These are phyloP conservation scores for Apis florea DNA, from an alignment of 1,140 invertebrate genomes.

Conservation along the genomic window DNA sequence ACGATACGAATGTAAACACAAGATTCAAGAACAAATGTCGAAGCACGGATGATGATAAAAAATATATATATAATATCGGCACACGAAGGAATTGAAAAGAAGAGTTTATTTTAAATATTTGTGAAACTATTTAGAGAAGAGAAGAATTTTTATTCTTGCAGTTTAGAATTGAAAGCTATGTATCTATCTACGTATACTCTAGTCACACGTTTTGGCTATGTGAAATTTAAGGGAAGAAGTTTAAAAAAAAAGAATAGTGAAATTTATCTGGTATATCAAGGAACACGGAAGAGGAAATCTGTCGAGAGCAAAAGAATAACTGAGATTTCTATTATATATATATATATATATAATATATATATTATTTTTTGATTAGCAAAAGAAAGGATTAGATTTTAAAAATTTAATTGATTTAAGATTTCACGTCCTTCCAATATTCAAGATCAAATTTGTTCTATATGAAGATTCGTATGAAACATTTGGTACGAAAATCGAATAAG, in stretches of 20 bases:
- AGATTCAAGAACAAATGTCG: not conserved
- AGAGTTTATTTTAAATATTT: conserved; percentile 14
- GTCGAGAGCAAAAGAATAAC: not conserved
- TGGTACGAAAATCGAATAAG: not conserved
- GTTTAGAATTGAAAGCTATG: not conserved
- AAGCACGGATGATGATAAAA: not conserved
- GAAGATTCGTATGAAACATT: not conserved
- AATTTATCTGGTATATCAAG: conserved; percentile 35
- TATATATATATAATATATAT: too few relatives aligned
- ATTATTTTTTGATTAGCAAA: not conserved
- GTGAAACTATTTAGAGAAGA: not conserved
- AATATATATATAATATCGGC: not conserved
- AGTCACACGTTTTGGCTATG: not conserved
- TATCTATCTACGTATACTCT: conserved; percentile 8
- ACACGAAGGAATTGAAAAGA: conserved; percentile 15
- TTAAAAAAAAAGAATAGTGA: not conserved
- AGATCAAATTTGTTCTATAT: not conserved
- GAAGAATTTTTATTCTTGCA: conserved; percentile 30
- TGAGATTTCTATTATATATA: not conserved
- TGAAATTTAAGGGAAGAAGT: not conserved
- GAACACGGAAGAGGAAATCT: not conserved
- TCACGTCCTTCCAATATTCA: not conserved
- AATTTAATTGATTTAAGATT: too few relatives aligned
- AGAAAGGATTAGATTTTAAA: not conserved
- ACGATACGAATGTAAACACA: not conserved